These are phyloP conservation scores for Pomatostomus ruficeps DNA, from an alignment of 2,113 vertebrate genomes.

Conservation along the genomic window DNA sequence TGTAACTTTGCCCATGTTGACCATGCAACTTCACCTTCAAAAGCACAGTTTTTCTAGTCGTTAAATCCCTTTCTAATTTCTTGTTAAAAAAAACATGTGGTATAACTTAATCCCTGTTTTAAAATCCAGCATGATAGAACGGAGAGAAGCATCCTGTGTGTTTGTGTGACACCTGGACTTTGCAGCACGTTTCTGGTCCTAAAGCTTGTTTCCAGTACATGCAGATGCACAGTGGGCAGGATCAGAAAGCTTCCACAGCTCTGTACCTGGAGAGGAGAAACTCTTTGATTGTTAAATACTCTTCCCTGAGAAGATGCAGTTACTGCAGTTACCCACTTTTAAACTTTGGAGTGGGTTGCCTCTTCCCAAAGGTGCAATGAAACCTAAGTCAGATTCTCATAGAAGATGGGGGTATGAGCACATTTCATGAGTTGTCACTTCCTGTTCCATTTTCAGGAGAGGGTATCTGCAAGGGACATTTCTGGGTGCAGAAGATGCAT, in stretches of 20 bases:
- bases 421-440: neutral
- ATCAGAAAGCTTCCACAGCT: neutral
- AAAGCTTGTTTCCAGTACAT: neutral
- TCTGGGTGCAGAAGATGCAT: neutral
- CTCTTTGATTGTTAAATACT: neutral
- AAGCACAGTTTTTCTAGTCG: neutral
- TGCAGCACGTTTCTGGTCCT: neutral
- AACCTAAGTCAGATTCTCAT: neutral
- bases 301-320: neutral
- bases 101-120: neutral
- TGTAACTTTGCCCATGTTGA: neutral
- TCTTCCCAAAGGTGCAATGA: neutral
- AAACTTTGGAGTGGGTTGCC: neutral
- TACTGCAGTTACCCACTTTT: neutral
- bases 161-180: neutral
- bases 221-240: neutral
- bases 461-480: neutral
- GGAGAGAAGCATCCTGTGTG: neutral
- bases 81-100: neutral
- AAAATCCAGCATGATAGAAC: rapidly evolving
- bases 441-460: neutral
- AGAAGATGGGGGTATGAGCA: neutral
- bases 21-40: neutral
- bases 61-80: neutral
- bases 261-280: neutral